Evolutionary conservation across 2,113 vertebrate species (phyloP).

Genomic region (Antechinus flavipes): DNA sequence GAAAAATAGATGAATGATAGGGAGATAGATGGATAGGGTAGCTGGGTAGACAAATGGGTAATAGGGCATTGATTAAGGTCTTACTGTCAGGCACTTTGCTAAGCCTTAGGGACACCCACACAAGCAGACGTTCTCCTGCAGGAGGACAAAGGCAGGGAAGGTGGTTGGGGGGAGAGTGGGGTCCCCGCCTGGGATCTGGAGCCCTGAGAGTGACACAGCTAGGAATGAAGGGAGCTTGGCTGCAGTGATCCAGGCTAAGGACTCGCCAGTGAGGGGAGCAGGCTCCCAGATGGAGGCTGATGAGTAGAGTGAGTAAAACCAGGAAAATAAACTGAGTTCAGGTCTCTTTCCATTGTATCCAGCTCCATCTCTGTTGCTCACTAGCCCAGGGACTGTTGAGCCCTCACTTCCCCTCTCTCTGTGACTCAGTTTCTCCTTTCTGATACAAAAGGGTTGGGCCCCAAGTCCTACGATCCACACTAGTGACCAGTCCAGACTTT

Average conservation of each 20-base stretch:
- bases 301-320: background rate
- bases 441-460: background rate
- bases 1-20: no score
- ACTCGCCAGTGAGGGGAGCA: background rate
- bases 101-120: background rate
- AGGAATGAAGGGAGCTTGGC: background rate
- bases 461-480: background rate
- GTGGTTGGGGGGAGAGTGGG: background rate
- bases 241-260: background rate
- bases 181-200: background rate
- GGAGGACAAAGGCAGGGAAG: background rate
- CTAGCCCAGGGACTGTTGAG: background rate
- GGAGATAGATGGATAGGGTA: background rate
- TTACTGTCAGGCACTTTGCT: background rate
- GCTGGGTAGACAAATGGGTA: background rate
- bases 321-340: background rate
- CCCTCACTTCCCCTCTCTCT: background rate
- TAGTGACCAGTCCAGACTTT: background rate
- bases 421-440: background rate
- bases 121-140: background rate
- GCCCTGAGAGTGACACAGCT: background rate
- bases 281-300: background rate
- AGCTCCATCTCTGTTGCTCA: background rate
- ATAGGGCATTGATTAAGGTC: background rate
- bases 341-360: background rate